Conservation (phyloP, 2,888 invertebrate species). For the Machimus atricapillus region DNA sequence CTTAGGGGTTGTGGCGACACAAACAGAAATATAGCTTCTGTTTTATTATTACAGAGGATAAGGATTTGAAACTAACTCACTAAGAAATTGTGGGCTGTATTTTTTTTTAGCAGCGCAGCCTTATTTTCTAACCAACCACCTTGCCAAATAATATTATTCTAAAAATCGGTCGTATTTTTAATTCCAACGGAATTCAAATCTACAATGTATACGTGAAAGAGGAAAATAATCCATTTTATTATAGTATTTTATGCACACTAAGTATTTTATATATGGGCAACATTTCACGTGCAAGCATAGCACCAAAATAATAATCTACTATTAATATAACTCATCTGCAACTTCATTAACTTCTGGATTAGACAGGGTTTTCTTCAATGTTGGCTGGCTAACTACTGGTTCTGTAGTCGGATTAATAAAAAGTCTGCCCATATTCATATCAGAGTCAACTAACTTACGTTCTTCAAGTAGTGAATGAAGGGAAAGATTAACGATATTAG, state of each 20-base stretch:
- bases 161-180: too few species aligned
- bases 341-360: not conserved
- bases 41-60: too few species aligned
- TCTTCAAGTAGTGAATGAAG: not conserved
- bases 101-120: too few species aligned
- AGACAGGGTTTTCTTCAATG: not conserved
- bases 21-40: too few species aligned
- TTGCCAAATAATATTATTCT: too few species aligned
- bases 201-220: too few species aligned
- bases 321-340: not conserved
- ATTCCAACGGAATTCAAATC: too few species aligned
- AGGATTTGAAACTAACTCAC: too few species aligned
- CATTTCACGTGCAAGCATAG: not conserved
- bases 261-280: not conserved
- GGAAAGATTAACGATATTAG: not conserved
- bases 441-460: not conserved
- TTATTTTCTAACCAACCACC: too few species aligned
- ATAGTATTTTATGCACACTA: not conserved
- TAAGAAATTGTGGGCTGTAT: too few species aligned
- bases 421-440: not conserved
- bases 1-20: too few species aligned
- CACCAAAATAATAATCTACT: not conserved
- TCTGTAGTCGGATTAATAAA: not conserved
- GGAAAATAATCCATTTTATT: not conserved
- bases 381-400: too few species aligned